These are phyloP conservation scores for Zaprionus vittiger DNA, from an alignment of 1,140 invertebrate species.

Conservation along the genomic window DNA sequence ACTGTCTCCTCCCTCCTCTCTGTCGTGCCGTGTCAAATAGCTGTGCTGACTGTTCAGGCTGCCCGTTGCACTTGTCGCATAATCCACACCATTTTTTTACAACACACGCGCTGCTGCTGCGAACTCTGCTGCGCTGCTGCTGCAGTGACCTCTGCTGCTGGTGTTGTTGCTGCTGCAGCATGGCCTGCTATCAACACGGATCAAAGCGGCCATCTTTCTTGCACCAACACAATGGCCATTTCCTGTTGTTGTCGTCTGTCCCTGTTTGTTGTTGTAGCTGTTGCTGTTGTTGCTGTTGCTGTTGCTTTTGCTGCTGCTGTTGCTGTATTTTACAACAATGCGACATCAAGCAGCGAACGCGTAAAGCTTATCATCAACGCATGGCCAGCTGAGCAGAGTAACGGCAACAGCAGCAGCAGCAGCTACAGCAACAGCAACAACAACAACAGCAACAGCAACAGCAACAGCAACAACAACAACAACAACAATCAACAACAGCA, in stretches of 20 bases:
- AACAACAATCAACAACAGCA: conserved; percentile 77
- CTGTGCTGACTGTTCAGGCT: conserved; percentile 54
- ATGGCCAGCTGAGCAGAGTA: conserved; percentile 58
- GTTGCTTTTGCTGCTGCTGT: conserved; percentile 35
- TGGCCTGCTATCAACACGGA: conserved; percentile 77
- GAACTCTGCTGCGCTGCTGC: not conserved
- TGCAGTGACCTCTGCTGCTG: conserved; percentile 23
- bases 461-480: conserved; percentile 56
- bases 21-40: conserved; percentile 1
- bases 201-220: conserved; percentile 82
- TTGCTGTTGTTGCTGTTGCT: conserved; percentile 21
- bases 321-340: conserved; percentile 65
- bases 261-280: conserved; percentile 22
- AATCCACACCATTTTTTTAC: conserved; percentile 67
- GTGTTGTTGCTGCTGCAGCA: conserved; percentile 31
- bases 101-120: conserved; percentile 38
- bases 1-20: not conserved
- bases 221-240: conserved; percentile 53
- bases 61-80: conserved; percentile 76
- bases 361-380: conserved; percentile 80
- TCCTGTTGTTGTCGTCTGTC: conserved; percentile 51
- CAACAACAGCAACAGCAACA: conserved; percentile 21
- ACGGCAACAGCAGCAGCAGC: conserved; percentile 21
- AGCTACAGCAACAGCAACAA: conserved; percentile 16
- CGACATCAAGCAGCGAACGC: conserved; percentile 72